A percentile compares a stretch with the other conserved stretches of the same genome.
phyloP scores from a whole-genome alignment of 2,888 invertebrate genomes.

The Lissonota sp. region DNA sequence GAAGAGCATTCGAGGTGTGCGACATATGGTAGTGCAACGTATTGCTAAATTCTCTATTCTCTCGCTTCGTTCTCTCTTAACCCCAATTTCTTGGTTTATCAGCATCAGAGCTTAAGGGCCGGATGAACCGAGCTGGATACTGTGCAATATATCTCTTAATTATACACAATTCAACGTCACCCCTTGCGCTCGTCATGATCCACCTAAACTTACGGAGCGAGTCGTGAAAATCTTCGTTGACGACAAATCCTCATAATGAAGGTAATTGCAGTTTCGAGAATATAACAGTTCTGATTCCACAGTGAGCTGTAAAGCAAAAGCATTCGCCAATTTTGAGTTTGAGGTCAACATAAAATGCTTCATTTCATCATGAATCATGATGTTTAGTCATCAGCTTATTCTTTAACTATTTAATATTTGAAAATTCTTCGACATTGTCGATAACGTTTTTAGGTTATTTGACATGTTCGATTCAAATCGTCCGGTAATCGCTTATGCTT shows the following conservation, averaged over 20 bases:
- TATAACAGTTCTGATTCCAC: too few species aligned
- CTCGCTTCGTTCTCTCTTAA: slow-evolving; percentile 24
- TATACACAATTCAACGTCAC: slow-evolving; percentile 66
- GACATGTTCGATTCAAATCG: not conserved
- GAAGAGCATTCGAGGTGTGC: slow-evolving; percentile 5
- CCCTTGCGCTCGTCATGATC: slow-evolving; percentile 34
- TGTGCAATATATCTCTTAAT: slow-evolving; percentile 61
- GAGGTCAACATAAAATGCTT: too few species aligned
- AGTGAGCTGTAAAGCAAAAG: too few species aligned
- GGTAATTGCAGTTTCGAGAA: slow-evolving; percentile 59
- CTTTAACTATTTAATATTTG: too few species aligned
- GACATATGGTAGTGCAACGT: slow-evolving; percentile 41
- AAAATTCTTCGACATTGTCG: too few species aligned
- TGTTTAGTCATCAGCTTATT: too few species aligned
- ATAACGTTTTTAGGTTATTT: not conserved
- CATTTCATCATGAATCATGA: too few species aligned
- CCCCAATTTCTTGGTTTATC: slow-evolving; percentile 59
- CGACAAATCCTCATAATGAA: slow-evolving; percentile 48
- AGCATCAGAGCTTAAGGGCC: slow-evolving; percentile 57
- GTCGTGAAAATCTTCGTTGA: too few species aligned
- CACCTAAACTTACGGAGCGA: not conserved
- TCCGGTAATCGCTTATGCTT: too few species aligned
- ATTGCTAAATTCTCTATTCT: slow-evolving; percentile 44
- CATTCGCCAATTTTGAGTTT: too few species aligned
- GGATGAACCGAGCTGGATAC: slow-evolving; percentile 30